A percentile compares a stretch with the other conserved stretches of the same genome.
Evolutionary conservation across 2,797 vertebrate genomes (phyloP).

Genomic region (Darevskia nairensis): DNA sequence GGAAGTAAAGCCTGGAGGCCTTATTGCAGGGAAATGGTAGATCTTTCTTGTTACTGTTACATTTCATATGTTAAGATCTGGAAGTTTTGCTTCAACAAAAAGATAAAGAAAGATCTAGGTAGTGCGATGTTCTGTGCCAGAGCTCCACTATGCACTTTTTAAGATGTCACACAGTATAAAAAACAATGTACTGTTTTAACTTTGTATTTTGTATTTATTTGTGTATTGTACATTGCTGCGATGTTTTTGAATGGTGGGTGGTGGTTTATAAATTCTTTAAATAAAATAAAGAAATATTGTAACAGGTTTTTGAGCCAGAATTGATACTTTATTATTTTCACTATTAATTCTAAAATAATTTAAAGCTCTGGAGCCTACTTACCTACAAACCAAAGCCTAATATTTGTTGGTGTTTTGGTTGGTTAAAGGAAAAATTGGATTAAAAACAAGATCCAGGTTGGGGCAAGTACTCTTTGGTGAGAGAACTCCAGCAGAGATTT

Average conservation of each 20-base stretch:
- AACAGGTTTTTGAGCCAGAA: not conserved
- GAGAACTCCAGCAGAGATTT: too few species aligned
- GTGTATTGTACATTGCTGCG: too few species aligned
- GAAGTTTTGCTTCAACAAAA: constrained; percentile 27
- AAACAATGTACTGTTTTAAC: not conserved
- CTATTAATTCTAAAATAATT: not conserved
- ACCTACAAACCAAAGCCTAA: not conserved
- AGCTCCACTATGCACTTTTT: not conserved
- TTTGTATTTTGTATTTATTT: too few species aligned
- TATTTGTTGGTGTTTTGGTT: not conserved
- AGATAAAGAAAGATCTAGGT: not conserved
- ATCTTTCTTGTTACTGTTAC: constrained; percentile 10
- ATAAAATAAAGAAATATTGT: not conserved
- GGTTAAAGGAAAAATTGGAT: too few species aligned
- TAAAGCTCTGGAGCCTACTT: not conserved
- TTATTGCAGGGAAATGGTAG: not conserved
- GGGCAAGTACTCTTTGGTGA: too few species aligned
- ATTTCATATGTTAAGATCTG: constrained; percentile 32
- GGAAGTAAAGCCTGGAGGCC: too few species aligned
- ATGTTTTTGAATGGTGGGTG: too few species aligned
- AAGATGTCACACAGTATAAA: not conserved
- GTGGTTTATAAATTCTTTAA: not conserved
- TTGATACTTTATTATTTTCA: not conserved
- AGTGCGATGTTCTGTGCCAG: not conserved
- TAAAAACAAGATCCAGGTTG: too few species aligned